Percentiles rank a stretch among this genome's conserved stretches.
Conservation (phyloP, 2,888 invertebrate genomes). For the Polydrusus pterygomalis region DNA sequence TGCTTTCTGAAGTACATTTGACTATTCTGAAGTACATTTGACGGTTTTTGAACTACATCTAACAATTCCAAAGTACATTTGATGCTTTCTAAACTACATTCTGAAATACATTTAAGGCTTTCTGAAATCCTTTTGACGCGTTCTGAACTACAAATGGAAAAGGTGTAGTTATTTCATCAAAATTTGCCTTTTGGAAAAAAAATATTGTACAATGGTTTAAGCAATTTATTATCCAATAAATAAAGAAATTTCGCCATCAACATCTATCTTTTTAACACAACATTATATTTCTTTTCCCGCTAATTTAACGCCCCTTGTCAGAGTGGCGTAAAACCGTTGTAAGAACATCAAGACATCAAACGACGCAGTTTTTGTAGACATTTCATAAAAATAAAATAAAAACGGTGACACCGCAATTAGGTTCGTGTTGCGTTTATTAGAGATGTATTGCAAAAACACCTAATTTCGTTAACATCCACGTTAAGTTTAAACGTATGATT, state of each 20-base stretch:
- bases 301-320: slow-evolving; percentile 37
- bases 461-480: no score
- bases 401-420: slow-evolving; percentile 26
- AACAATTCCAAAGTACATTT: no score
- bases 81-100: no score
- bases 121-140: no score
- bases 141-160: no score
- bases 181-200: no score
- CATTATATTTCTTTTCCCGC: slow-evolving; percentile 38
- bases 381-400: slow-evolving; percentile 9
- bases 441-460: not conserved
- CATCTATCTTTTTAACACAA: slow-evolving; percentile 41
- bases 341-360: slow-evolving; percentile 41
- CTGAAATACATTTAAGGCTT: no score
- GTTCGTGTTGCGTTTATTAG: slow-evolving; percentile 9
- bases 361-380: slow-evolving; percentile 38
- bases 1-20: no score
- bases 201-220: not conserved
- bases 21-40: no score
- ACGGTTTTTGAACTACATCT: no score
- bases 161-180: no score
- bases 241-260: slow-evolving; percentile 21
- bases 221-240: slow-evolving; percentile 27
- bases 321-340: slow-evolving; percentile 42
- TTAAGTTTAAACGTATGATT: no score